Percentiles rank a stretch among this genome's conserved stretches.
Evolutionary conservation across 2,113 vertebrate genomes (phyloP).

Genomic region (Apeltes quadracus): DNA sequence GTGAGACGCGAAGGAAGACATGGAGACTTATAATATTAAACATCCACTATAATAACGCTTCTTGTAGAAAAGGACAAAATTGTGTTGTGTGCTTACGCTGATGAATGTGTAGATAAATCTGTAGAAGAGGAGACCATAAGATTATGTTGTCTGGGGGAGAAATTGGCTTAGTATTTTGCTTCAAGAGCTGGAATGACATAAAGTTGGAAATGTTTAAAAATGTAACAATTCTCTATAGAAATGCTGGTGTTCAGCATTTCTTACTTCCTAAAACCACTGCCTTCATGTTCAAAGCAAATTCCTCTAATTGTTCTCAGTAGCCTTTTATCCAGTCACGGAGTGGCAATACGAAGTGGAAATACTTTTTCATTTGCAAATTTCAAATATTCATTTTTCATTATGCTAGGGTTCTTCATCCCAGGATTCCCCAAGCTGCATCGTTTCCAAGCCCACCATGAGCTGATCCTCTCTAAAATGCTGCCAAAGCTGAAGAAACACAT

Average conservation of each 20-base stretch:
- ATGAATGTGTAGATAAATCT: neutral
- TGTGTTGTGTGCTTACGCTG: neutral
- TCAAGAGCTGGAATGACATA: neutral
- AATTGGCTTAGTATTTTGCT: neutral
- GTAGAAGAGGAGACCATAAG: neutral
- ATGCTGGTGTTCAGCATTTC: neutral
- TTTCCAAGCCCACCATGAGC: conserved; percentile 91
- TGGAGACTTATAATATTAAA: neutral
- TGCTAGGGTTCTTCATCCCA: conserved; percentile 88
- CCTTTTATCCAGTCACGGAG: neutral
- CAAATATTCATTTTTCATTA: neutral
- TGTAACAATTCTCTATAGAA: neutral
- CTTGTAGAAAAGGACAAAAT: neutral
- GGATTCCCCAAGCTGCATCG: conserved; percentile 92
- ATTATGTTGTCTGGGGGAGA: neutral
- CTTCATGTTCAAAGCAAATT: neutral
- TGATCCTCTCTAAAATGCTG: conserved; percentile 88
- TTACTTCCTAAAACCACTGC: neutral
- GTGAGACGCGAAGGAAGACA: conserved; percentile 72
- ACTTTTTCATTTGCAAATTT: conserved; percentile 1
- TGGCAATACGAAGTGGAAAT: neutral
- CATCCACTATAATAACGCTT: no score
- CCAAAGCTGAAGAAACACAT: conserved; percentile 91
- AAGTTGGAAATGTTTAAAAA: neutral
- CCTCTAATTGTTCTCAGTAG: neutral